Percentiles rank a stretch among this genome's conserved stretches.
These are phyloP conservation scores for Lophochroa leadbeateri DNA, from an alignment of 2,113 vertebrate species.

Conservation along the genomic window DNA sequence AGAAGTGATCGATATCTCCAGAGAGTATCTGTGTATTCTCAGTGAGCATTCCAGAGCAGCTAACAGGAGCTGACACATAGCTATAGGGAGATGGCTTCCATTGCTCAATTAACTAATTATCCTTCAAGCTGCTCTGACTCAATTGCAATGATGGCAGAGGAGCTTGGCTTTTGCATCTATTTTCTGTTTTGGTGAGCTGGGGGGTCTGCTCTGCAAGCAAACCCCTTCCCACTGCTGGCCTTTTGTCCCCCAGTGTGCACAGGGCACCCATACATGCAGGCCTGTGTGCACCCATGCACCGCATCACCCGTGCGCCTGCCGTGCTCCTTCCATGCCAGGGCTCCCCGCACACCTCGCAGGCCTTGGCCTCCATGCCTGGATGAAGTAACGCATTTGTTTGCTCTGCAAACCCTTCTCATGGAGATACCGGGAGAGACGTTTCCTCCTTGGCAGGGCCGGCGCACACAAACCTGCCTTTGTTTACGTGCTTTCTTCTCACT, in stretches of 20 bases:
- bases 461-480: neutral
- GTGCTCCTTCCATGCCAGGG: neutral
- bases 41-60: neutral
- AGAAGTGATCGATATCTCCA: constrained; percentile 32
- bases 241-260: neutral
- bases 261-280: neutral
- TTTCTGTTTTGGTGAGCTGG: neutral
- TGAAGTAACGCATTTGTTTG: neutral
- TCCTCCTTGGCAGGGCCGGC: neutral
- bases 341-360: neutral
- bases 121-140: constrained; percentile 3
- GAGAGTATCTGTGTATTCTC: constrained; percentile 10
- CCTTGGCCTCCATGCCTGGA: neutral
- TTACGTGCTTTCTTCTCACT: neutral
- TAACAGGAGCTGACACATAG: constrained; percentile 49
- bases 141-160: neutral
- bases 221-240: neutral
- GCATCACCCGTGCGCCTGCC: neutral
- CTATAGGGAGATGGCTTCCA: constrained; percentile 27
- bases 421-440: neutral
- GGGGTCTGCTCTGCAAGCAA: neutral
- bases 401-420: neutral
- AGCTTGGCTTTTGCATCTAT: neutral
- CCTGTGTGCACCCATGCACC: neutral
- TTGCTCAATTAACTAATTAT: constrained; percentile 3